These are phyloP conservation scores for Steatornis caripensis DNA, from an alignment of 2,113 vertebrate genomes.

Conservation along the genomic window DNA sequence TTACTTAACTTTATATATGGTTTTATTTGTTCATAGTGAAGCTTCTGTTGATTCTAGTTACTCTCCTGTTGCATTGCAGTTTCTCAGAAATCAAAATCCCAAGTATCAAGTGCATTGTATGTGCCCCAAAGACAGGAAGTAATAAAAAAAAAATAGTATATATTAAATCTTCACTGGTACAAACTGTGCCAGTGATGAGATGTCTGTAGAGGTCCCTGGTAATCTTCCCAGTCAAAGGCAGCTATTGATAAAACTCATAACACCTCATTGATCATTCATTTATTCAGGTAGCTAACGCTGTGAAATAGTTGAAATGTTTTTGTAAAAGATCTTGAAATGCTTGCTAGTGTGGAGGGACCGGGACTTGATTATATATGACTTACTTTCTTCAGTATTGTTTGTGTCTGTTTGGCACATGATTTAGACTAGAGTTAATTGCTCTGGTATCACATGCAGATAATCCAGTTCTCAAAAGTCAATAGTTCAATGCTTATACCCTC, in stretches of 20 bases:
- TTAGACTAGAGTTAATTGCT: background rate
- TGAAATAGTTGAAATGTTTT: background rate
- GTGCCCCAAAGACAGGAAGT: background rate
- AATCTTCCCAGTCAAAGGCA: background rate
- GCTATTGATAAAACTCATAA: background rate
- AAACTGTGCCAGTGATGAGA: background rate
- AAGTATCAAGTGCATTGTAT: background rate
- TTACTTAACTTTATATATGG: background rate
- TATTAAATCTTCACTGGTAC: background rate
- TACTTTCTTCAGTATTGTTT: background rate
- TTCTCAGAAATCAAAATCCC: background rate
- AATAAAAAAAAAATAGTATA: background rate
- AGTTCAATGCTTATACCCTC: background rate
- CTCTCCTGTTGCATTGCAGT: background rate
- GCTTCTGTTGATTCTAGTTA: background rate
- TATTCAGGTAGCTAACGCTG: background rate
- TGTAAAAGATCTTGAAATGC: background rate
- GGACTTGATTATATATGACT: background rate
- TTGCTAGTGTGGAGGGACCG: fast-evolving
- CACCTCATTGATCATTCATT: background rate
- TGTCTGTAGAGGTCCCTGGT: background rate
- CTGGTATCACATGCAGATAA: background rate
- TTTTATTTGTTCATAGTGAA: background rate
- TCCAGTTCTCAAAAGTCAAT: background rate
- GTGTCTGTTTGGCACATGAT: background rate